Evolutionary conservation across 1,140 invertebrate genomes (phyloP), one percentile per base, ranked within the genome.

Genomic region (Anadara kagoshimensis): DNA sequence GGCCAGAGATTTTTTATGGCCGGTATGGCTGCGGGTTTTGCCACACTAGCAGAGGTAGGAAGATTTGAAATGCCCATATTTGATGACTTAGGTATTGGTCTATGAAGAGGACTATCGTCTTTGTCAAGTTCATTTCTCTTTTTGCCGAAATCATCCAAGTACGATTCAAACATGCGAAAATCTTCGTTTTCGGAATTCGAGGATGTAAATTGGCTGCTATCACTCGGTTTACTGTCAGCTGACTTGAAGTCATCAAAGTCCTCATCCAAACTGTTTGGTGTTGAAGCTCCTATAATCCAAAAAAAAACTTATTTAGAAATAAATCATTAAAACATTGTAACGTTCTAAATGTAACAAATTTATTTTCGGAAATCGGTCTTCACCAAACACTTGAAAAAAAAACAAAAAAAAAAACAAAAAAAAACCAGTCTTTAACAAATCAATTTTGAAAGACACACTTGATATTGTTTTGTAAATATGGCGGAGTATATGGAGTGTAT

Each of bases 161-260:
- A 87, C 16, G 80, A 77, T 44, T 87, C 85, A 71, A 87, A 83
- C 57, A 78, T 79, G 43, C 79, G 81, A 57, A 87, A 84, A 59
- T 87, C 85, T 57, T 87, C 85, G 43, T 80, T 83, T 66, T 87
- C 85, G n/a, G 84, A 86, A 54, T 85, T 84, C 61, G 86, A 84
- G 1, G 84, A 85, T 24, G 84, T 84, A 51, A 80, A 83, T 29
- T 86, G 81, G 70, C 85, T 83, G 73, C 86, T 79, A 62, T 83
- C 84, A 62, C 86, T 85, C 47, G 80, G 81, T 2, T 77, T 77
- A 66, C 80, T 83, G 29, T 78, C 76, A 47, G 91, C 91, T 73
- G 91, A 92, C 78, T 92, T 91, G 75, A 92, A 93, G 62, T 93
- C 92, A 14, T 90, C 91, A 84, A 92, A 93, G 26, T 93, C 92